These are phyloP conservation scores for Nebria ingens DNA, from an alignment of 1,140 invertebrate genomes.

Conservation along the genomic window DNA sequence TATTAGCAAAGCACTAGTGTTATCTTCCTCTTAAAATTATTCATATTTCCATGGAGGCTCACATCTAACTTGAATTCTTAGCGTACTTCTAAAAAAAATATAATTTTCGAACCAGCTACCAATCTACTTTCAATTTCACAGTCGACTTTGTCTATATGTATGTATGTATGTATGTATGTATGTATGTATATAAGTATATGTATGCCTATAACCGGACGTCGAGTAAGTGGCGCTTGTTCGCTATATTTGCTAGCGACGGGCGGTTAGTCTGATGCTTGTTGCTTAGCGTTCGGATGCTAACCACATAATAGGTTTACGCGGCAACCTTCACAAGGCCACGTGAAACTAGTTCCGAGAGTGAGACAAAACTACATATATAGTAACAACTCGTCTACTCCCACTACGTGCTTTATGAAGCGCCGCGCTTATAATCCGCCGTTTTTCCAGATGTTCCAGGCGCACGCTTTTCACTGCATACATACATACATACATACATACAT, in stretches of 20 bases:
- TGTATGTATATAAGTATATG: background rate
- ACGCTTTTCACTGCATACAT: background rate
- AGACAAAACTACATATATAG: constrained; percentile 9
- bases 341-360: constrained; percentile 6
- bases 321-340: constrained; percentile 4
- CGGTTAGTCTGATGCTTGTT: background rate
- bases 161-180: too few relatives aligned
- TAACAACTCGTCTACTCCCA: constrained; percentile 6
- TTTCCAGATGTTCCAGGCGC: background rate
- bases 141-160: too few relatives aligned
- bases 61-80: too few relatives aligned
- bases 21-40: too few relatives aligned
- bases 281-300: constrained; percentile 1
- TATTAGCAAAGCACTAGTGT: too few relatives aligned
- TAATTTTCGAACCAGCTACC: too few relatives aligned
- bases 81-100: too few relatives aligned
- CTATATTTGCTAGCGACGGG: background rate
- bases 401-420: background rate
- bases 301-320: background rate
- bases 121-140: too few relatives aligned
- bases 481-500: background rate
- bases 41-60: too few relatives aligned
- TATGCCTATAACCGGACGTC: background rate
- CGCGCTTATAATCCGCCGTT: too few relatives aligned
- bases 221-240: background rate